Percentiles rank a stretch among this genome's conserved stretches.
Conservation (phyloP, 2,113 vertebrate genomes). For the Pollimyrus isidori region DNA sequence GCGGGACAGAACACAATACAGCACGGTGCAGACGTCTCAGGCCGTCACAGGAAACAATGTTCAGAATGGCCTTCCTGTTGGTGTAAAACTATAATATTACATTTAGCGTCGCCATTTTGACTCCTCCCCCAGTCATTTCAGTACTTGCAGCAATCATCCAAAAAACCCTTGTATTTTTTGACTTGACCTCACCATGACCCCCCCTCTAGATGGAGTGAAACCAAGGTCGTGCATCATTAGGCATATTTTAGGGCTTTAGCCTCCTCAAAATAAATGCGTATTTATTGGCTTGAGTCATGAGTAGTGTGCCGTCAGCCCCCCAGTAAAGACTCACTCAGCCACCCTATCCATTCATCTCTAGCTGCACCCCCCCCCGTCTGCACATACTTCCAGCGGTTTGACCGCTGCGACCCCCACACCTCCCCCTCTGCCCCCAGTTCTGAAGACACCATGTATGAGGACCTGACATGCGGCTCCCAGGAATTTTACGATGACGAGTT, state of each 20-base stretch:
- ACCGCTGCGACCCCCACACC: background rate
- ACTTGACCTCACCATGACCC: background rate
- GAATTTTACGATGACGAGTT: constrained; percentile 91
- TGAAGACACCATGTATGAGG: constrained; percentile 94
- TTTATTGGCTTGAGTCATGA: no score
- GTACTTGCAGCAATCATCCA: background rate
- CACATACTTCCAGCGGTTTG: background rate
- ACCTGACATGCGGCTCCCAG: constrained; percentile 66
- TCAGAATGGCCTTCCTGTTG: background rate
- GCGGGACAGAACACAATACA: background rate
- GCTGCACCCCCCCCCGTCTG: background rate
- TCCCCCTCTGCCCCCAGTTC: constrained; percentile 58
- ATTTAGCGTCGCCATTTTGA: background rate
- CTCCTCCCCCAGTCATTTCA: background rate
- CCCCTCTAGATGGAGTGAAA: background rate
- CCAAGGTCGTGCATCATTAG: background rate
- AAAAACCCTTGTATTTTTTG: background rate
- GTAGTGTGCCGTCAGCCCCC: no score
- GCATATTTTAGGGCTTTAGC: no score
- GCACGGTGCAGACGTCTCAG: background rate
- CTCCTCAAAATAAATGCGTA: no score
- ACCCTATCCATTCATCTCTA: no score
- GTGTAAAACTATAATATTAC: background rate
- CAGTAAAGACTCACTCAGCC: no score
- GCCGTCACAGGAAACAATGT: background rate